Evolutionary conservation across 2,113 vertebrate species (phyloP).

Genomic region (Solea senegalensis): DNA sequence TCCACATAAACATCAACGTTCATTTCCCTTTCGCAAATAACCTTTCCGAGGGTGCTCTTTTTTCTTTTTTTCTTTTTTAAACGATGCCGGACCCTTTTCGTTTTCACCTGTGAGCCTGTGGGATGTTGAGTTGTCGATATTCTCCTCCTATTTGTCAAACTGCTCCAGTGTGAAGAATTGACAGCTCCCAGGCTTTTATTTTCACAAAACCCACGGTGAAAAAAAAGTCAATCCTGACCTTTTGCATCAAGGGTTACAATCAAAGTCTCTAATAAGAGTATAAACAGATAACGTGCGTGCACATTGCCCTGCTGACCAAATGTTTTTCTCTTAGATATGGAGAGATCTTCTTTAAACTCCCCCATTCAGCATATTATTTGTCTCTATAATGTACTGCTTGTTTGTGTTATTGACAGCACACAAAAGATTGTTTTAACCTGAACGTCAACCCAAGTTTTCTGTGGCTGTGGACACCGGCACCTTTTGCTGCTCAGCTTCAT

Average conservation of each 20-base stretch:
- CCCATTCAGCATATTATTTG: too few species aligned
- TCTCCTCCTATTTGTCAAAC: conserved; percentile 9
- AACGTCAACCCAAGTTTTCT: neutral
- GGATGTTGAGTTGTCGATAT: conserved; percentile 39
- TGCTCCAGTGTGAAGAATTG: conserved; percentile 23
- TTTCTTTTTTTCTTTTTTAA: conserved; percentile 46
- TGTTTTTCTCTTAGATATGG: too few species aligned
- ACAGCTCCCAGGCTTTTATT: too few species aligned
- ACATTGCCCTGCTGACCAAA: too few species aligned
- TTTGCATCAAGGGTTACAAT: too few species aligned
- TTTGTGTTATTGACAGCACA: conserved; percentile 38
- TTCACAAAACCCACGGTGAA: too few species aligned
- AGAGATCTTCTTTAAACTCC: too few species aligned
- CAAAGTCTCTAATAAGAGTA: too few species aligned
- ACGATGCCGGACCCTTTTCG: conserved; percentile 55
- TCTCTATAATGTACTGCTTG: conserved; percentile 26
- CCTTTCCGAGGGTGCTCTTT: conserved; percentile 53
- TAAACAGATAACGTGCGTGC: too few species aligned
- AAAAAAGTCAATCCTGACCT: too few species aligned
- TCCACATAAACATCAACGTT: conserved; percentile 68
- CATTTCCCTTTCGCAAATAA: conserved; percentile 70
- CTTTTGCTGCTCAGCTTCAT: conserved; percentile 8
- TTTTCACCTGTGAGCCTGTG: conserved; percentile 27
- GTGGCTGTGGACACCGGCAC: neutral
- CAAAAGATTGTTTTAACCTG: neutral